phyloP scores from a whole-genome alignment of 2,888 invertebrate species.

The Tribolium freemani region DNA sequence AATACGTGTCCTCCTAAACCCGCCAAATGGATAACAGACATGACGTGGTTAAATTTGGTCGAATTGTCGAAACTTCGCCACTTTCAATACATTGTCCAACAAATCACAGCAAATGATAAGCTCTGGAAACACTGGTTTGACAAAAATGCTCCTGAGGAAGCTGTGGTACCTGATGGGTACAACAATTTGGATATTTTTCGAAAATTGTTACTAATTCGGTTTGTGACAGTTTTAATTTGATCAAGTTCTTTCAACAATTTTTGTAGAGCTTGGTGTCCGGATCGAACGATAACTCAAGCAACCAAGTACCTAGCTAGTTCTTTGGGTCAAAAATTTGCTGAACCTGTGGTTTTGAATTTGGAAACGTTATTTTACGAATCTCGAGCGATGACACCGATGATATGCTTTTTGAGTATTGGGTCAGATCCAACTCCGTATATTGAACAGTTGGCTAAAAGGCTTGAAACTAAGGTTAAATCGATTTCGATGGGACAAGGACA shows the following conservation, averaged over 20 bases:
- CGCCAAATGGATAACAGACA: constrained; percentile 87
- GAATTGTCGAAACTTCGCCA: constrained; percentile 78
- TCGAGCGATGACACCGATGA: constrained; percentile 79
- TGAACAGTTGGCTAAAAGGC: constrained; percentile 81
- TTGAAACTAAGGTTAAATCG: constrained; percentile 77
- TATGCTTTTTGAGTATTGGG: constrained; percentile 90
- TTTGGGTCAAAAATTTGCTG: constrained; percentile 81
- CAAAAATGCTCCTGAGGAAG: constrained; percentile 88
- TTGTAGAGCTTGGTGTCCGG: constrained; percentile 83
- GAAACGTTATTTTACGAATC: constrained; percentile 83
- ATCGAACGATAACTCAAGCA: constrained; percentile 85
- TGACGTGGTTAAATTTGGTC: constrained; percentile 89
- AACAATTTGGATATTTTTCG: constrained; percentile 82
- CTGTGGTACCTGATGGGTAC: constrained; percentile 85
- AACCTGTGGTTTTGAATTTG: constrained; percentile 85
- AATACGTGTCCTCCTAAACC: constrained; percentile 86
- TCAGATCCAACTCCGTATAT: constrained; percentile 91
- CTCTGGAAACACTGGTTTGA: constrained; percentile 77
- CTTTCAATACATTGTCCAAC: constrained; percentile 77
- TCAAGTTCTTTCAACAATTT: not conserved
- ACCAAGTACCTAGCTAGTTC: constrained; percentile 85
- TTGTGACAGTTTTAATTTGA: not conserved
- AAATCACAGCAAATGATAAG: constrained; percentile 73
- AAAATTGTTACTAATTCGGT: constrained; percentile 83
- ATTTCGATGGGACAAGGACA: constrained; percentile 93